Conservation (phyloP, 2,888 invertebrate species). For the Ormyrus labotus region DNA sequence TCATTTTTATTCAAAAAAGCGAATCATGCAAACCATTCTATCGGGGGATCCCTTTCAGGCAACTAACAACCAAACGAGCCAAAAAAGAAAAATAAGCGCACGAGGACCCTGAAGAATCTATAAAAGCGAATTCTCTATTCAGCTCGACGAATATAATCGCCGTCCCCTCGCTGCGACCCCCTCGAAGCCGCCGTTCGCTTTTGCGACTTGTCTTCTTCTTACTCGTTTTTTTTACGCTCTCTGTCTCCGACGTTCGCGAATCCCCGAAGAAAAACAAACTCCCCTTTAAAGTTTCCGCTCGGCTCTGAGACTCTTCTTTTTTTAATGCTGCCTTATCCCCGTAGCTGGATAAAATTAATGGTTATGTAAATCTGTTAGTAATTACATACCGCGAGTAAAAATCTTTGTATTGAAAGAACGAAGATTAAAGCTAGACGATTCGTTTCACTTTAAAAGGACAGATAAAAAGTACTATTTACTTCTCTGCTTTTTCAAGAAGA, state of each 20-base stretch:
- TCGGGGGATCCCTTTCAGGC: background rate
- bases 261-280: conserved; percentile 50
- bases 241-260: background rate
- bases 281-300: conserved; percentile 51
- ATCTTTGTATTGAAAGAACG: no score
- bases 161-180: background rate
- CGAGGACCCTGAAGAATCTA: conserved; percentile 17
- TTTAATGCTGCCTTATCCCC: conserved; percentile 9
- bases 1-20: conserved; percentile 22
- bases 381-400: no score
- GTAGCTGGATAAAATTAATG: background rate
- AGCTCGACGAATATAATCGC: background rate
- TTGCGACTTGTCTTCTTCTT: background rate
- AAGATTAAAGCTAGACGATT: no score
- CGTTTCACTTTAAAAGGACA: no score
- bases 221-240: background rate
- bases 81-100: background rate
- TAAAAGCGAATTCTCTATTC: conserved; percentile 39
- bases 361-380: no score
- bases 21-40: conserved; percentile 16
- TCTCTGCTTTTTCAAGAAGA: no score
- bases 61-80: conserved; percentile 1
- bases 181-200: background rate
- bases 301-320: background rate
- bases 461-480: no score